Evolutionary conservation across 2,888 invertebrate species (phyloP).

Genomic region (Caenorhabditis zanzibari): DNA sequence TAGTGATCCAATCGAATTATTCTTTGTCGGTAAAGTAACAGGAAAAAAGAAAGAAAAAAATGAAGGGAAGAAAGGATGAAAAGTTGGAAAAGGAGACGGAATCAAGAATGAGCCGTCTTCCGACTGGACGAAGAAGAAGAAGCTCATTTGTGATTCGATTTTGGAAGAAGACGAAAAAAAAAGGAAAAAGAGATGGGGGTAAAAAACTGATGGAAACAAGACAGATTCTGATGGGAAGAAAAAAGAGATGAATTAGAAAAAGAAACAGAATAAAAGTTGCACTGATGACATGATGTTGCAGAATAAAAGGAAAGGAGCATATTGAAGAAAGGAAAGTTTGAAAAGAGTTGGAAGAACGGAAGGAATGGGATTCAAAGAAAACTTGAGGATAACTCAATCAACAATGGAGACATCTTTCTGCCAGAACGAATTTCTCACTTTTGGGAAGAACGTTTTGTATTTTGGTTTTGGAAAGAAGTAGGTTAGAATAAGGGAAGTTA

Average conservation of each 20-base stretch:
- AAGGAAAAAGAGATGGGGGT: slow-evolving; percentile 8
- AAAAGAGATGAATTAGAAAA: slow-evolving; percentile 35
- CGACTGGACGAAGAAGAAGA: slow-evolving; percentile 44
- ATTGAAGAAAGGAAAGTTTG: slow-evolving; percentile 4
- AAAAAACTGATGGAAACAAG: slow-evolving; percentile 25
- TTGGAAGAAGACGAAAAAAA: slow-evolving; percentile 43
- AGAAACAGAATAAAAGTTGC: slow-evolving; percentile 26
- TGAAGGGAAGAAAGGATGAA: slow-evolving; percentile 9
- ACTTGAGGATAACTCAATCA: slow-evolving; percentile 48
- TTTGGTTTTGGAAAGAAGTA: neutral
- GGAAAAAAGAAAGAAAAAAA: slow-evolving; percentile 24
- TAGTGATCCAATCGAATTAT: slow-evolving; percentile 4
- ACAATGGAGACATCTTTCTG: slow-evolving; percentile 13
- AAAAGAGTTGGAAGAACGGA: neutral
- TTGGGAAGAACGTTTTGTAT: neutral
- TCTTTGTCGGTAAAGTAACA: slow-evolving; percentile 22
- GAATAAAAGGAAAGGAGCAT: slow-evolving; percentile 5
- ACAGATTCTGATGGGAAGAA: slow-evolving; percentile 12
- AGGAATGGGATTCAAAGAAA: slow-evolving; percentile 32
- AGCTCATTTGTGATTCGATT: slow-evolving; percentile 66
- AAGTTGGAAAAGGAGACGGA: slow-evolving; percentile 48
- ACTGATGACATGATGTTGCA: slow-evolving; percentile 28
- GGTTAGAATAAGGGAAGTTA: neutral
- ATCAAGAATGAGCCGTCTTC: slow-evolving; percentile 56
- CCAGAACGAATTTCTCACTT: slow-evolving; percentile 8